phyloP scores from a whole-genome alignment of 64 coral and sea anemone genomes.

The Dendrophyllia cribrosa region DNA sequence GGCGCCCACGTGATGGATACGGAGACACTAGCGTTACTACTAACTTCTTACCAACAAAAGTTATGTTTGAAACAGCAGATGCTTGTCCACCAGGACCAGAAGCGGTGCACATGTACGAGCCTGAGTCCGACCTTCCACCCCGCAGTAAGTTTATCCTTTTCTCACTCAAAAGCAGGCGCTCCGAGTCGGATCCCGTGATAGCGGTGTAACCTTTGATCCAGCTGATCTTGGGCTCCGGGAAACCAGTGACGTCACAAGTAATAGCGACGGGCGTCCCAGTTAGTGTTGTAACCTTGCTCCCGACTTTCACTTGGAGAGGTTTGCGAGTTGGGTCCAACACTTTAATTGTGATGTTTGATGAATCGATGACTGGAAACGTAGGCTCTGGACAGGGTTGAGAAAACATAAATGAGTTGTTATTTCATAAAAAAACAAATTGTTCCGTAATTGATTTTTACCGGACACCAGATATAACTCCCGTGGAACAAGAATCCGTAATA shows the following conservation, averaged over 20 bases:
- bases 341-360: constrained; percentile 10
- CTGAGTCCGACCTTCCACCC: constrained; percentile 13
- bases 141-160: constrained; percentile 23
- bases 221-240: constrained; percentile 45
- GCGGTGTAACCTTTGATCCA: constrained; percentile 48
- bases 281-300: constrained; percentile 49
- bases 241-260: constrained; percentile 48
- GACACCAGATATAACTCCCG: too few species aligned
- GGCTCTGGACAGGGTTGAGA: not conserved
- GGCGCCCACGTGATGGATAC: too few species aligned
- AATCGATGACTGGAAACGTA: constrained; percentile 32
- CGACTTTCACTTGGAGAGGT: constrained; percentile 33
- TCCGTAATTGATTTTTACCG: too few species aligned
- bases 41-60: constrained; percentile 74
- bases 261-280: constrained; percentile 59
- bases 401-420: not conserved
- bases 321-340: constrained; percentile 45
- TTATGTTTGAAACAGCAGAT: constrained; percentile 56
- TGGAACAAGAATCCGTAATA: too few species aligned
- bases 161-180: constrained; percentile 1
- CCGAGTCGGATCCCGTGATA: constrained; percentile 37
- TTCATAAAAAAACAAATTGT: too few species aligned
- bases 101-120: constrained; percentile 43
- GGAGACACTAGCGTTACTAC: not conserved
- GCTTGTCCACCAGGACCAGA: constrained; percentile 44